Evolutionary conservation across 2,797 vertebrate species (phyloP).

Genomic region (Crossoptilon crossoptilon): DNA sequence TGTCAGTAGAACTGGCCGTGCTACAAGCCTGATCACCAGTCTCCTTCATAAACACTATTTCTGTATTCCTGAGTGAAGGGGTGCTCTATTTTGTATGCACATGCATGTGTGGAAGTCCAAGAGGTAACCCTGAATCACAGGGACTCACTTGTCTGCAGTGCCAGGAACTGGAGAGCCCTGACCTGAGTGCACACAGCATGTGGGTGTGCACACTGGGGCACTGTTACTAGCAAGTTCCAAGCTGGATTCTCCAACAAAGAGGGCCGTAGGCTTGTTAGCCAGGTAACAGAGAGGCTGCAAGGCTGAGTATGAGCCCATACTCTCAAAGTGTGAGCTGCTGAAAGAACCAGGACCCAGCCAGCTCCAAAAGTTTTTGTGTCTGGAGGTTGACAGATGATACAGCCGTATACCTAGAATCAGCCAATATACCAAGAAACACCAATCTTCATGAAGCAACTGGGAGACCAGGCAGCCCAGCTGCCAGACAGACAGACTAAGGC

Average conservation of each 20-base stretch:
- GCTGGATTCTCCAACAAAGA: rapidly evolving
- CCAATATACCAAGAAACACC: neutral
- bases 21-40: neutral
- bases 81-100: rapidly evolving
- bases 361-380: neutral
- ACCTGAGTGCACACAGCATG: rapidly evolving
- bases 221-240: neutral
- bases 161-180: neutral
- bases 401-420: neutral
- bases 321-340: neutral
- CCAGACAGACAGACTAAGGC: neutral
- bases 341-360: neutral
- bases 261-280: neutral
- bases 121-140: rapidly evolving
- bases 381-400: neutral
- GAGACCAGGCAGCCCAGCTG: neutral
- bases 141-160: rapidly evolving
- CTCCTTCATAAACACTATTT: neutral
- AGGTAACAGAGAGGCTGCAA: rapidly evolving
- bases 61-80: neutral
- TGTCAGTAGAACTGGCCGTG: rapidly evolving
- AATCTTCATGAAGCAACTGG: neutral
- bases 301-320: too few species aligned
- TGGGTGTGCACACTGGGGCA: neutral
- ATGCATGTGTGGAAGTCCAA: neutral